Base-by-base conservation (phyloP, 2,797 vertebrate species). In the Gephyroberyx darwinii region DNA sequence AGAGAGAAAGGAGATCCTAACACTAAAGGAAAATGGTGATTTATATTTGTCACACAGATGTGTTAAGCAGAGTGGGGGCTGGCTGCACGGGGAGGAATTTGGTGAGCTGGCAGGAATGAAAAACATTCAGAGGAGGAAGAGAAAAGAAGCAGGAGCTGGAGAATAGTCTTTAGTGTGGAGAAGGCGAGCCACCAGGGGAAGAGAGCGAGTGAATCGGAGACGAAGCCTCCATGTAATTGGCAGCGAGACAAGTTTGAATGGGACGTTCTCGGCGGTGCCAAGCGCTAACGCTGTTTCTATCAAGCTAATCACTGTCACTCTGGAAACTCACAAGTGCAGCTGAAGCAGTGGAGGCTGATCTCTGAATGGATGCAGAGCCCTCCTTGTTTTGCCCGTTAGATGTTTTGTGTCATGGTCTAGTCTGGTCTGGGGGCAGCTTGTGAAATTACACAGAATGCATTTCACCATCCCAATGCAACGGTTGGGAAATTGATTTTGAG, bases 41-140 rank as follows among this genome's bases (percentile, higher is more conserved):
- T 91, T 93, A 89, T 89, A 84, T 89, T 88, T 77, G 80, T 90
- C 88, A 81, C 76, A 77, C 85, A 88, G 84, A 88, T 90, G 84
- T 84, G 85, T 62, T 66, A 84, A 85, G 74, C 79, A 79, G 84
- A 87, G 78, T 37, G 37, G 2, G 65, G 78, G 73, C 64, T 56
- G 84, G 75, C 76, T 68, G 69, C 30, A 1, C 77, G 59, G 2
- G 4, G 60, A 78, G 86, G 85, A 90, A 89, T 93, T 84, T 58
- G 68, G 72, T 82, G 74, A 88, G 69, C 48, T 87, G 86, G 78
- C 81, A 88, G 76, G 81, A 79, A 90, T 81, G 48, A 81, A 67
- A 86, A 66, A 65, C 71, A 88, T 79, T 65, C 39, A 72, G 58
- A 30, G 67, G 33, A 56, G 33, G 47, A 58, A 66, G 60, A 80